Conservation (phyloP, 2,888 invertebrate genomes). For the Agrenia bidenticulata region DNA sequence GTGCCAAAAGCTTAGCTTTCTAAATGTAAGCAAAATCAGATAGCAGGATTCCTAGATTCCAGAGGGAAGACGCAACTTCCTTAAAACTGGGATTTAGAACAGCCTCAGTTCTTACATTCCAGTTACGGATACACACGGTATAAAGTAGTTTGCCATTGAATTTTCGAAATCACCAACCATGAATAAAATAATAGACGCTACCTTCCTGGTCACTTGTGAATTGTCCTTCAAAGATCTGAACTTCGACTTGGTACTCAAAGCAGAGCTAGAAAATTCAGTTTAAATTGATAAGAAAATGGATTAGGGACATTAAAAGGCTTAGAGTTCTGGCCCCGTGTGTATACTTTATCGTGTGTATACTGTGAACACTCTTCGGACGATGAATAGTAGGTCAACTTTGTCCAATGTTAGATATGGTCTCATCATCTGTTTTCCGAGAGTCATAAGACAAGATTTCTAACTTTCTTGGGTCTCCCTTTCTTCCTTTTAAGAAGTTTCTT, state of each 20-base stretch:
- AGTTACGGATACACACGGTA: not conserved
- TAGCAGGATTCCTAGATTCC: not conserved
- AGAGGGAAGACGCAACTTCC: not conserved
- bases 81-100: not conserved
- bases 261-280: not conserved
- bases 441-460: conserved; percentile 22
- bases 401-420: not conserved
- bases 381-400: conserved; percentile 8
- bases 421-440: conserved; percentile 20
- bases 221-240: not conserved
- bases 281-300: not conserved
- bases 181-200: conserved; percentile 12
- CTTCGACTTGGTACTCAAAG: not conserved
- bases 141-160: conserved; percentile 13
- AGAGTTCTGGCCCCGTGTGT: too few species aligned
- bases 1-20: conserved; percentile 17
- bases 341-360: too few species aligned
- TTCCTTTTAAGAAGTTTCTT: conserved; percentile 6
- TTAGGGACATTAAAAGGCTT: too few species aligned
- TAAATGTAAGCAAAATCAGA: conserved; percentile 1
- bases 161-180: conserved; percentile 12
- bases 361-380: not conserved
- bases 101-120: too few species aligned
- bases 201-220: not conserved
- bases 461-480: conserved; percentile 12